phyloP scores from a whole-genome alignment of 1,140 invertebrate genomes.

The Drosophila virilis region DNA sequence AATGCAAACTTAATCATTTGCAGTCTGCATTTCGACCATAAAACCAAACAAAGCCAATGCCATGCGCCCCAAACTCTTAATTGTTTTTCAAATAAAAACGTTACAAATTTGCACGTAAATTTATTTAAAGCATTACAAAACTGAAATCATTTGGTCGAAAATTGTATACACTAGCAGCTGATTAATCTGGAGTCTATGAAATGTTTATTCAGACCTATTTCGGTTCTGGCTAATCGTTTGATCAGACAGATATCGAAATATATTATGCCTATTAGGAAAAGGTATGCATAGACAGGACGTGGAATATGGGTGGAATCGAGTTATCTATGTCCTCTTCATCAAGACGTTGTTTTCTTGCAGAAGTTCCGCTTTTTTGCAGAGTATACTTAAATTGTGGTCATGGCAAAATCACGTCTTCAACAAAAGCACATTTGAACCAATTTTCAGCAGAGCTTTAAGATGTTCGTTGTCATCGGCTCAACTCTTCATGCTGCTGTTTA shows the following conservation, averaged over 20 bases:
- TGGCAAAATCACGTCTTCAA: too few relatives aligned
- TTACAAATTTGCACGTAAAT: slow-evolving; percentile 3
- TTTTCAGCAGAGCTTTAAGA: slow-evolving; percentile 27
- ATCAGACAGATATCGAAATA: too few relatives aligned
- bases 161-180: background rate
- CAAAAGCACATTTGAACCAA: background rate
- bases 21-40: slow-evolving; percentile 44
- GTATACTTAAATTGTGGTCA: too few relatives aligned
- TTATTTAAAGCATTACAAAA: background rate
- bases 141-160: background rate
- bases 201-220: too few relatives aligned
- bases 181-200: too few relatives aligned
- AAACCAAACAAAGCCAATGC: slow-evolving; percentile 48
- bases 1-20: slow-evolving; percentile 74
- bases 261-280: too few relatives aligned
- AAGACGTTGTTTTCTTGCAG: too few relatives aligned
- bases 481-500: background rate
- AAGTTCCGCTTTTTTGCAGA: too few relatives aligned
- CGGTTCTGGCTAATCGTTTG: too few relatives aligned
- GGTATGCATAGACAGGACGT: too few relatives aligned
- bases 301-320: too few relatives aligned
- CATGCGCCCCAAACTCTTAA: slow-evolving; percentile 16
- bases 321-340: too few relatives aligned
- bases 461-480: slow-evolving; percentile 16
- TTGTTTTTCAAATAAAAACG: slow-evolving; percentile 48